A percentile compares a stretch with the other conserved stretches of the same genome.
phyloP scores from a whole-genome alignment of 2,888 invertebrate genomes.

The Marasmarcha lunaedactyla region DNA sequence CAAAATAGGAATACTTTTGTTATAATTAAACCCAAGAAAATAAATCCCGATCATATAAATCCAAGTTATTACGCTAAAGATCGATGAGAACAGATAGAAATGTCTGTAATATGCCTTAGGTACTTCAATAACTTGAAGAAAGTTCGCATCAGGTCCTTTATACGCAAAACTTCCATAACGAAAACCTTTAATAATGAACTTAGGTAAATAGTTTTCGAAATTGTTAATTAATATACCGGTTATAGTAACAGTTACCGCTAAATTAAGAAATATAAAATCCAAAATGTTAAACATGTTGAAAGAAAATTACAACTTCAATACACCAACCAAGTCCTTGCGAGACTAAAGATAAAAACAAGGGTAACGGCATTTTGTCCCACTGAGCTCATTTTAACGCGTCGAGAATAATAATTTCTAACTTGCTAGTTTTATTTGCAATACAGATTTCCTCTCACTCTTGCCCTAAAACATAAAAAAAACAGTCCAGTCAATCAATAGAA shows the following conservation, averaged over 20 bases:
- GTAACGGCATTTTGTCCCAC: neutral
- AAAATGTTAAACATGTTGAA: slow-evolving; percentile 46
- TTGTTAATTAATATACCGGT: slow-evolving; percentile 74
- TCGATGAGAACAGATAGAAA: slow-evolving; percentile 80
- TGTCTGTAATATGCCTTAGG: slow-evolving; percentile 86
- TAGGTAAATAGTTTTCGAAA: slow-evolving; percentile 76
- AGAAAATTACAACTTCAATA: neutral
- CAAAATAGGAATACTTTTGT: slow-evolving; percentile 49
- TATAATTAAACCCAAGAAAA: slow-evolving; percentile 52
- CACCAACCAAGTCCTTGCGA: no score
- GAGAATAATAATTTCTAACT: no score
- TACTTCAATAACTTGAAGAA: slow-evolving; percentile 69
- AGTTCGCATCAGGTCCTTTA: slow-evolving; percentile 57
- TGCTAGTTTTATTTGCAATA: no score
- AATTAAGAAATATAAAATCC: slow-evolving; percentile 49
- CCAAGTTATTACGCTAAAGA: slow-evolving; percentile 63
- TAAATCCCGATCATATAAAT: slow-evolving; percentile 60
- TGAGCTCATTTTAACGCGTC: no score
- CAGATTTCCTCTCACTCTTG: no score
- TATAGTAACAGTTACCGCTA: slow-evolving; percentile 56
- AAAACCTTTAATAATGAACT: slow-evolving; percentile 73
- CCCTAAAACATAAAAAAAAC: no score
- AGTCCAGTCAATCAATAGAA: no score
- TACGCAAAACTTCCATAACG: slow-evolving; percentile 81
- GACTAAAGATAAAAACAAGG: neutral